Base-by-base conservation (phyloP, 2,888 invertebrate genomes). In the Ecliptopera silaceata region DNA sequence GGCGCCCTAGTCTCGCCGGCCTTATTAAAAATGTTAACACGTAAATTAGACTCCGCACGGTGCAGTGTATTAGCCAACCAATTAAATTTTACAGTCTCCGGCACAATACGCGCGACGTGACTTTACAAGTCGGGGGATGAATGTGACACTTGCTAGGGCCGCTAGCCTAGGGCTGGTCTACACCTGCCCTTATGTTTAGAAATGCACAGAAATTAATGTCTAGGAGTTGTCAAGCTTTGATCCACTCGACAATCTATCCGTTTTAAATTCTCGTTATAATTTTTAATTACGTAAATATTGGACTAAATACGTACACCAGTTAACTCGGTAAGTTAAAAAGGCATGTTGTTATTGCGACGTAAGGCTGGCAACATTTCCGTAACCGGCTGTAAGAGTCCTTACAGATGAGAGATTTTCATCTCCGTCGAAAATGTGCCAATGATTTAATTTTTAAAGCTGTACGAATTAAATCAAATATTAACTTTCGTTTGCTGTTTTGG, bases 11-110 rank as follows among this genome's bases (percentile, higher is more conserved):
- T 82, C 77, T 80, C 75, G 80, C 79, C 77, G 80, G 86, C 87
- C 89, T 90, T 91, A 90, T 90, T 89, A 90, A 90, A 90, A 90
- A 88, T 84, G 88, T 88, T 88, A 88, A 89, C 89, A 84, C 87
- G 88, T 88, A 90, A 90, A 89, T 90, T 88, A 90, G 89, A 88
- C 86, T 80, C 36, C 36, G 72, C 79, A 75, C 77, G 77, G 73
- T 70, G 77, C 72, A 64, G 77, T 82, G 86, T 86, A 90, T 89
- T 90, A 88, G 88, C 87, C 78, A 84, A 82, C 90, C 88, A 88
- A 88, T 89, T 88, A 86, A 89, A 88, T 85, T 86, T 85, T 80
- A 83, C 80, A 82, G 82, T 77, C 79, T 71, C 74, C 69, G 66
- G 72, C 71, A 84, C 84, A 88, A 86, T 85, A 68, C 66, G 67